Evolutionary conservation across 2,888 invertebrate genomes (phyloP), one percentile per base, ranked within the genome.

Genomic region (Athetis lepigone): DNA sequence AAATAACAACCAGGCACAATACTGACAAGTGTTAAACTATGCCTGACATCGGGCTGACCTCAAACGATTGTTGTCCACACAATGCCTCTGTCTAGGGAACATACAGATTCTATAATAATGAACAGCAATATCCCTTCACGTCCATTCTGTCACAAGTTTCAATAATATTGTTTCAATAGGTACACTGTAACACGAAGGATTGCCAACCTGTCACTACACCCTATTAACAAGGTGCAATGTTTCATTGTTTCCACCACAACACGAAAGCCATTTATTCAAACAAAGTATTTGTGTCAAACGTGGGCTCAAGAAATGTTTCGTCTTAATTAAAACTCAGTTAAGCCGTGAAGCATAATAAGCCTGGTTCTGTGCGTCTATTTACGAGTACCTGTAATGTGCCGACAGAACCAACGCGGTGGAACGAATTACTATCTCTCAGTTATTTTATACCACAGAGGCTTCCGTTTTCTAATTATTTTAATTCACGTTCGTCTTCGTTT

Each of bases 61-160:
- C 46, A 40, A 55, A 55, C 54, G 62, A 72, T 74, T 74, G 39
- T 43, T 39, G 46, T 42, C 36, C 25, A 51, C 33, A 55, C 46
- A 73, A 57, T 50, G 59, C 21, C 29, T 27, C 13, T 11, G 37
- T 16, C 25, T 13, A 27, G 68, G 19, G 37, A 51, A 47, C 40
- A 16, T 27, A 18, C 6, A 42, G 45, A 46, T 27, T 37, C 42
- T 33, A 51, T 39, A 56, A 43, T 59, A 39, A 51, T 51, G 9
- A 55, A 60, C 59, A 73, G 65, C 56, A 69, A 58, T 70, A 73
- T 70, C 58, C 67, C n/a, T 36, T 29, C 33, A 39, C 25, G 46
- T 25, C 25, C 25, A 40, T 43, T 57, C 18, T 45, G 11, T 39
- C 36, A 39, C 19, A 46, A 36, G 29, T 47, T 56, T 37, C 51